A percentile compares a stretch with the other conserved stretches of the same genome.
Conservation (phyloP, 2,113 vertebrate genomes). For the Phaetusa simplex region DNA sequence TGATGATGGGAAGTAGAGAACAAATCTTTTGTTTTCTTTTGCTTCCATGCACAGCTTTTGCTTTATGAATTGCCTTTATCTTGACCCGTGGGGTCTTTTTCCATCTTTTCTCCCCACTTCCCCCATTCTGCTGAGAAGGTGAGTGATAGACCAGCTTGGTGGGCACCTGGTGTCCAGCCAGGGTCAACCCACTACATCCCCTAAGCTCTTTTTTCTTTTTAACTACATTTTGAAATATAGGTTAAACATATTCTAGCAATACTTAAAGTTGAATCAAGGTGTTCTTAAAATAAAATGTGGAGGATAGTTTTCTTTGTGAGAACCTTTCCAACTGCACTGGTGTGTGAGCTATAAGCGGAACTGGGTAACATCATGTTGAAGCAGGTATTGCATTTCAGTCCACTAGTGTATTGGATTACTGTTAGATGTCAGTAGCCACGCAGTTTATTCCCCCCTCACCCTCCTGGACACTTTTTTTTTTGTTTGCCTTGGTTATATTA, state of each 20-base stretch:
- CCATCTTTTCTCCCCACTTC: not conserved
- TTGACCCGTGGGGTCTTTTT: not conserved
- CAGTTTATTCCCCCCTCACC: not conserved
- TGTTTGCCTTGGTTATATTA: not conserved
- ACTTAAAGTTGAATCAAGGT: not conserved
- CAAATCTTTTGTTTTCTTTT: not conserved
- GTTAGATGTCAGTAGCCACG: not conserved
- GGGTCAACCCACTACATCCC: not conserved
- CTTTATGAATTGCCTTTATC: not conserved
- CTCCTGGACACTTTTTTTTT: not conserved
- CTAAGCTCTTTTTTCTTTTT: not conserved
- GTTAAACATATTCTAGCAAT: not conserved
- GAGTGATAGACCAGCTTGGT: not conserved
- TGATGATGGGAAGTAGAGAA: not conserved
- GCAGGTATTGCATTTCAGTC: conserved; percentile 24
- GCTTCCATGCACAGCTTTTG: not conserved
- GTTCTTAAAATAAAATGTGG: not conserved
- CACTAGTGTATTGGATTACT: not conserved
- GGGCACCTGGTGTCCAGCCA: not conserved
- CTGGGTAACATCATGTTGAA: not conserved
- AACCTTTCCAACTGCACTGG: not conserved
- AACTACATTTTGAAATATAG: not conserved
- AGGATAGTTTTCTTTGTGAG: not conserved
- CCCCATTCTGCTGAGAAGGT: not conserved
- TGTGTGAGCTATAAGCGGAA: not conserved